These are phyloP conservation scores for Austrofundulus limnaeus DNA, from an alignment of 2,113 vertebrate genomes.

Conservation along the genomic window DNA sequence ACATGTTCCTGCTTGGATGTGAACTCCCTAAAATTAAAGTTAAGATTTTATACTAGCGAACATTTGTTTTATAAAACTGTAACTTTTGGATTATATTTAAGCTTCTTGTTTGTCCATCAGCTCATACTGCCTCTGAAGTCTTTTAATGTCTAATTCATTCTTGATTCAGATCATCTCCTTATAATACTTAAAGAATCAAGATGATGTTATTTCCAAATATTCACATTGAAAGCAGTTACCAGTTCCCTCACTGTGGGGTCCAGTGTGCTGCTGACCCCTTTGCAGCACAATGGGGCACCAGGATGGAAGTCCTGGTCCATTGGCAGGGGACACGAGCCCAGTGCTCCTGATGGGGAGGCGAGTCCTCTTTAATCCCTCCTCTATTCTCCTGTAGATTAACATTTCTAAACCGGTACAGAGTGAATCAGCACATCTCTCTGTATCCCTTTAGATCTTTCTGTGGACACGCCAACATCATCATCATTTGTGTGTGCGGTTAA, in stretches of 20 bases:
- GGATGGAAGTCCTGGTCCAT: conserved; percentile 46
- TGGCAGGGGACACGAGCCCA: conserved; percentile 50
- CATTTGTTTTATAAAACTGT: not conserved
- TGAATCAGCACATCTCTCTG: conserved; percentile 82
- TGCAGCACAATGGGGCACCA: conserved; percentile 52
- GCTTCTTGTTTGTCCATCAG: not conserved
- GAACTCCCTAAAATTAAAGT: too few species aligned
- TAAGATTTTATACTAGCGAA: not conserved
- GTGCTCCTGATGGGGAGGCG: conserved; percentile 40
- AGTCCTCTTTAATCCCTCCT: conserved; percentile 72
- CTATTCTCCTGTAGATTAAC: conserved; percentile 78
- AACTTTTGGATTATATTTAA: not conserved
- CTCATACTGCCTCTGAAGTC: not conserved
- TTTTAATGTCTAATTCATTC: conserved; percentile 1
- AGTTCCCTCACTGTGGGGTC: conserved; percentile 49
- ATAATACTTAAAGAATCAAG: conserved; percentile 6
- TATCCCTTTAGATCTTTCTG: conserved; percentile 51
- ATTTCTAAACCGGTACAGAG: conserved; percentile 70
- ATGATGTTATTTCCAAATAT: conserved; percentile 5
- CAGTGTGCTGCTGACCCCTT: conserved; percentile 50
- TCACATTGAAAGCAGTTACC: conserved; percentile 70
- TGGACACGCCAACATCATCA: conserved; percentile 25
- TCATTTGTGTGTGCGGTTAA: conserved; percentile 29
- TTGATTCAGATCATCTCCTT: conserved; percentile 7
- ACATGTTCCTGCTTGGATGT: too few species aligned